A percentile compares a stretch with the other conserved stretches of the same genome.
Conservation (phyloP, 2,888 invertebrate genomes). For the Entomobrya proxima region DNA sequence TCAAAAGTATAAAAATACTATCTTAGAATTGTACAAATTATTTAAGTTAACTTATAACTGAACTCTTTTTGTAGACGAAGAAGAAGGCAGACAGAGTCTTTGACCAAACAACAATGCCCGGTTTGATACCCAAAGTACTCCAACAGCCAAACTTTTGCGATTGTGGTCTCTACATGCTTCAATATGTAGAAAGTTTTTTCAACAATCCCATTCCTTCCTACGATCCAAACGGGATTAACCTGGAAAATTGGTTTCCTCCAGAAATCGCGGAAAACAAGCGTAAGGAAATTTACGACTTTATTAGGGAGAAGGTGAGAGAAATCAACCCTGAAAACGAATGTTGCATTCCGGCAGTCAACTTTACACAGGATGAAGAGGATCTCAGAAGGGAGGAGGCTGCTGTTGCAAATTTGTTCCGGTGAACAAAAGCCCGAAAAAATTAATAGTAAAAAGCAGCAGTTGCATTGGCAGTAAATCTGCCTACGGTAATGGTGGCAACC, state of each 20-base stretch:
- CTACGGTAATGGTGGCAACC: conserved; percentile 1
- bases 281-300: conserved; percentile 88
- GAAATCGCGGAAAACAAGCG: conserved; percentile 83
- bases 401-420: background rate
- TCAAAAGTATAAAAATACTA: background rate
- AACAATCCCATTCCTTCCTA: conserved; percentile 77
- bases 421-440: too few relatives aligned
- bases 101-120: conserved; percentile 90
- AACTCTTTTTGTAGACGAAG: conserved; percentile 80
- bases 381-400: background rate
- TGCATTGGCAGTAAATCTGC: background rate
- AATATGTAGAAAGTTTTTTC: conserved; percentile 98
- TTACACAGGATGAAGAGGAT: conserved; percentile 44
- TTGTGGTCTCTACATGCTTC: conserved; percentile 95
- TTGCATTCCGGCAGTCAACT: conserved; percentile 64
- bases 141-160: conserved; percentile 98
- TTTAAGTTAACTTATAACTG: too few relatives aligned
- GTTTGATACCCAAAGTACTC: conserved; percentile 93
- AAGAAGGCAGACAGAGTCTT: conserved; percentile 83
- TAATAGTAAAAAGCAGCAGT: background rate
- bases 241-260: conserved; percentile 89
- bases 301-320: conserved; percentile 86
- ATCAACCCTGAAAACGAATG: conserved; percentile 79
- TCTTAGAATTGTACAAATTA: background rate
- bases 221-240: conserved; percentile 79